Evolutionary conservation across 2,888 invertebrate species (phyloP).

Genomic region (Eupithecia exiguata): DNA sequence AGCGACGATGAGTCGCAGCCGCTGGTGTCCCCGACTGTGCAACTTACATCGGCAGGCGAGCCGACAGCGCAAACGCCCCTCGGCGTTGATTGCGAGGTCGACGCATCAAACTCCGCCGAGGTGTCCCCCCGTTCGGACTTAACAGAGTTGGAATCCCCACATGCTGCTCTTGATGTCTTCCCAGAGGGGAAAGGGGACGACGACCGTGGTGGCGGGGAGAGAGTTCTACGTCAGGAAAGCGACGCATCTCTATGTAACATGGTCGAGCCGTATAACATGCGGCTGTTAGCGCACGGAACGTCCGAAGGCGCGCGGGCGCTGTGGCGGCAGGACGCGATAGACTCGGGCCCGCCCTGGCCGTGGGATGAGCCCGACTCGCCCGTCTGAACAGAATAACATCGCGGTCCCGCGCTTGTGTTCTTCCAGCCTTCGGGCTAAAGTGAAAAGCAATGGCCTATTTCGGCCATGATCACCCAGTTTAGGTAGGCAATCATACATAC

Average conservation of each 20-base stretch:
- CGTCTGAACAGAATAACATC: conserved; percentile 60
- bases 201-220: conserved; percentile 43
- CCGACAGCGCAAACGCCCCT: conserved; percentile 26
- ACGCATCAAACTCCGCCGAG: conserved; percentile 59
- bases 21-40: conserved; percentile 77
- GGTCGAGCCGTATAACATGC: conserved; percentile 78
- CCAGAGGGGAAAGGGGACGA: conserved; percentile 59
- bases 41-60: conserved; percentile 24
- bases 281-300: conserved; percentile 68
- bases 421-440: conserved; percentile 17
- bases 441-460: conserved; percentile 24
- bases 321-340: conserved; percentile 81
- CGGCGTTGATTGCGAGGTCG: conserved; percentile 54
- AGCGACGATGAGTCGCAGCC: conserved; percentile 89
- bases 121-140: conserved; percentile 75
- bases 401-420: conserved; percentile 32
- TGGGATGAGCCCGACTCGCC: conserved; percentile 80
- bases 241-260: conserved; percentile 64
- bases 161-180: conserved; percentile 62
- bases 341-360: conserved; percentile 78
- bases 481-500: conserved; percentile 38
- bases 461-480: conserved; percentile 34
- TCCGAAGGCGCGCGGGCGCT: conserved; percentile 68
- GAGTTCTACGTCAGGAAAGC: conserved; percentile 56
- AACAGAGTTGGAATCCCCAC: conserved; percentile 72